Evolutionary conservation across 2,888 invertebrate species (phyloP).

Genomic region (Auanema sp.): DNA sequence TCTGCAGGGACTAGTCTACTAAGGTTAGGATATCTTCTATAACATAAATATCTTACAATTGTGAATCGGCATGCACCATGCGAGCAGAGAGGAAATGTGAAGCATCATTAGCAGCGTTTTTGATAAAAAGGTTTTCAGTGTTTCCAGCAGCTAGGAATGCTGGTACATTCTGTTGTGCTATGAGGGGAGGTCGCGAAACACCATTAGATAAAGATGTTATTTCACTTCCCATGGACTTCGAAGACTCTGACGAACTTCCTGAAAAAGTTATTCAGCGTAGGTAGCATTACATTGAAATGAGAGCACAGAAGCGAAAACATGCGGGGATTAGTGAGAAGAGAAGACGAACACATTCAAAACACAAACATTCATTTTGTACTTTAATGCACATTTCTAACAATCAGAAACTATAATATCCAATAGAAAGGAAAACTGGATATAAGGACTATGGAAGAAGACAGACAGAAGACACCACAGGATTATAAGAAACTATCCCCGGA

Average conservation of each 20-base stretch:
- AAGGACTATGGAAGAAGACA: no score
- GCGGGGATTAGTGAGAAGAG: neutral
- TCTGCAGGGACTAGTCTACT: no score
- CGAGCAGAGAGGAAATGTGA: neutral
- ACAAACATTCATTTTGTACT: no score
- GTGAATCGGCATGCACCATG: neutral
- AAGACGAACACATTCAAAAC: no score
- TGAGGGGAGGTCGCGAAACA: neutral
- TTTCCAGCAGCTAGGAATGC: neutral
- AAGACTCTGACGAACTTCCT: slow-evolving; percentile 19
- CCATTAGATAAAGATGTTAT: no score
- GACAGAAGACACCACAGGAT: neutral
- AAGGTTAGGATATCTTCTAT: neutral
- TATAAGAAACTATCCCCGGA: slow-evolving; percentile 1
- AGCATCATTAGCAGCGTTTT: slow-evolving; percentile 6
- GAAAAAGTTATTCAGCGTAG: slow-evolving; percentile 1
- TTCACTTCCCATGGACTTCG: slow-evolving; percentile 3
- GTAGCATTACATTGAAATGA: neutral
- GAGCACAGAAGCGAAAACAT: slow-evolving; percentile 1
- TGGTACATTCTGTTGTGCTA: neutral
- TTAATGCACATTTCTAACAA: no score
- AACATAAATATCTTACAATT: neutral
- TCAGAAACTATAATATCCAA: no score
- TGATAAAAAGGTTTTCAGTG: neutral
- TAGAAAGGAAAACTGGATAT: no score